These are phyloP conservation scores for Petromus typicus DNA, from an alignment of 2,113 vertebrate species.

Conservation along the genomic window DNA sequence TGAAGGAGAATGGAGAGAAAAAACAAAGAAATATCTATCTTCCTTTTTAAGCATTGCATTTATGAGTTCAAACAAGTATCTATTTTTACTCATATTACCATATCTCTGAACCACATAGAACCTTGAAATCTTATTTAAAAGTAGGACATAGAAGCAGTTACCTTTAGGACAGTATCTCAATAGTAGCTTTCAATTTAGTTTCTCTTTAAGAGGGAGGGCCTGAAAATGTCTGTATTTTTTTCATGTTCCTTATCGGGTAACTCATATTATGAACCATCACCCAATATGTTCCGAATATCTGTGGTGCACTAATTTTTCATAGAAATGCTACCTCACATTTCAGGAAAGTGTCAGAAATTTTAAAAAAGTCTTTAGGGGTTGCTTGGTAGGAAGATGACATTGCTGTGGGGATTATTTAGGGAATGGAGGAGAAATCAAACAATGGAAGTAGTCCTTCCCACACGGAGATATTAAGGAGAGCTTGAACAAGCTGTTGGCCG, in stretches of 20 bases:
- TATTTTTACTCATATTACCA: conserved; percentile 44
- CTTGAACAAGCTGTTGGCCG: neutral
- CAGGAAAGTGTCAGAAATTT: neutral
- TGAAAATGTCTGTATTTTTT: conserved; percentile 21
- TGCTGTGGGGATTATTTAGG: neutral
- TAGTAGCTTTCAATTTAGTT: conserved; percentile 4
- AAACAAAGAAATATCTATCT: conserved; percentile 45
- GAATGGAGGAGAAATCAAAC: neutral
- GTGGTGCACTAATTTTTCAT: neutral
- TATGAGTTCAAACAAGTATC: conserved; percentile 23
- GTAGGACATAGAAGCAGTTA: conserved; percentile 28
- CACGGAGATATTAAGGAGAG: neutral
- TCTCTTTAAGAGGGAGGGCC: neutral
- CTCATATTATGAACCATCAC: neutral
- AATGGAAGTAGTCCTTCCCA: neutral
- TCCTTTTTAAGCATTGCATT: conserved; percentile 24
- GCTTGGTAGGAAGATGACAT: neutral
- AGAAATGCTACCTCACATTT: neutral
- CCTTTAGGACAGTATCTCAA: conserved; percentile 29
- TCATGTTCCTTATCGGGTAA: neutral
- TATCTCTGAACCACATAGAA: conserved; percentile 43
- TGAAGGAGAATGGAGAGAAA: neutral
- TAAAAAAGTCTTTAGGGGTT: neutral
- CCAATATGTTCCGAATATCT: neutral
- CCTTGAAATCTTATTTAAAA: conserved; percentile 61